These are phyloP conservation scores for Drosophila pegasa DNA, from an alignment of 2,888 invertebrate genomes.

Conservation along the genomic window DNA sequence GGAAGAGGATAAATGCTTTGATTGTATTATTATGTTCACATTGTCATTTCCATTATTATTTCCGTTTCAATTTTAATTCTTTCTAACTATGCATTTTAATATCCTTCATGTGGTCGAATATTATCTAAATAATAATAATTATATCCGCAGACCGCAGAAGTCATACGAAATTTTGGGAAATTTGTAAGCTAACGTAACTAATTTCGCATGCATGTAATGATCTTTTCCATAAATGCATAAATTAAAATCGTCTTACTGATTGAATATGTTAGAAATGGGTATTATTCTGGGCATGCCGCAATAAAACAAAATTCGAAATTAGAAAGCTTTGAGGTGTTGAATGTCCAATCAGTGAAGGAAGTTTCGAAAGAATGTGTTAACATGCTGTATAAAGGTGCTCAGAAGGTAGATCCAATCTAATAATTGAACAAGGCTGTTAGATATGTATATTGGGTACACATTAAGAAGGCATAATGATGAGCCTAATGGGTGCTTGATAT, in stretches of 20 bases:
- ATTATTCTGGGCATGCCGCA: slow-evolving; percentile 46
- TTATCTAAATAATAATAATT: no score
- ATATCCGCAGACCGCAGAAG: slow-evolving; percentile 15
- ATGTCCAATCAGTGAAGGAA: slow-evolving; percentile 33
- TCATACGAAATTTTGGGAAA: slow-evolving; percentile 30
- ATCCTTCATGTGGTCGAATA: no score
- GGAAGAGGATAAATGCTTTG: no score
- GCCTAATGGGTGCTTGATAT: not conserved
- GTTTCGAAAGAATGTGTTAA: not conserved
- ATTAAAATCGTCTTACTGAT: slow-evolving; percentile 27
- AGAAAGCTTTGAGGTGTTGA: slow-evolving; percentile 46
- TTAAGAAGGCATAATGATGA: not conserved
- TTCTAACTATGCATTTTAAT: not conserved
- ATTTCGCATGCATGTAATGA: slow-evolving; percentile 46
- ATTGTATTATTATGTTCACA: no score
- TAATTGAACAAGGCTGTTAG: not conserved
- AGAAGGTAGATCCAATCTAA: not conserved
- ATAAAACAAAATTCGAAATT: slow-evolving; percentile 46
- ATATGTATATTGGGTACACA: not conserved
- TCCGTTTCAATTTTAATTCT: no score
- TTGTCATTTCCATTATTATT: no score
- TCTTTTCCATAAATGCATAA: slow-evolving; percentile 44
- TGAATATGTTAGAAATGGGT: slow-evolving; percentile 9
- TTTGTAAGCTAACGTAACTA: slow-evolving; percentile 19
- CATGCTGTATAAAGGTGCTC: not conserved